phyloP scores from a whole-genome alignment of 2,888 invertebrate species.

The Dasypogon diadema region DNA sequence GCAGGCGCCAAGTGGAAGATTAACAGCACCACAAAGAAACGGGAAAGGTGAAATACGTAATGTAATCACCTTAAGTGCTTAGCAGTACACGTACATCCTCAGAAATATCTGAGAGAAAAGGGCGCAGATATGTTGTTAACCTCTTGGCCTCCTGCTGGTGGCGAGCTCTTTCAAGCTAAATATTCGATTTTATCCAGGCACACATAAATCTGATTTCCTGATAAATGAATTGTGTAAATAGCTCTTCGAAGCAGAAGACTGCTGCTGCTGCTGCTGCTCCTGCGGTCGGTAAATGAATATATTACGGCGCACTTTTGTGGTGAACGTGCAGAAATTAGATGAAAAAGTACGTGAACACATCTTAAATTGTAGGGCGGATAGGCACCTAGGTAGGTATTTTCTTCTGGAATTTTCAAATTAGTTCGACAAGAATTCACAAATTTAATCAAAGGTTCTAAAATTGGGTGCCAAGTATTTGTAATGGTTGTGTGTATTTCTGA shows the following conservation, averaged over 20 bases:
- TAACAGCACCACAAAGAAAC: not conserved
- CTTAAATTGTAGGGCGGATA: not conserved
- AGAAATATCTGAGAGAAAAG: not conserved
- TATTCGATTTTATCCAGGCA: constrained; percentile 21
- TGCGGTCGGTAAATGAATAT: not conserved
- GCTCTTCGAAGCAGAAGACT: constrained; percentile 10
- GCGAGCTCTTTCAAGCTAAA: not conserved
- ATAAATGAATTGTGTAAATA: constrained; percentile 48
- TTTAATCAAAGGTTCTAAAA: not conserved
- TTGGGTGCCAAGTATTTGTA: not conserved
- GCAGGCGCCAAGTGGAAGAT: constrained; percentile 1
- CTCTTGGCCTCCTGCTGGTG: not conserved
- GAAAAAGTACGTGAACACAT: not conserved
- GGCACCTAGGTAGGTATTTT: not conserved
- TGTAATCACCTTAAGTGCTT: constrained; percentile 39
- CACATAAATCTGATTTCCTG: constrained; percentile 47
- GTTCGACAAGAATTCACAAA: not conserved
- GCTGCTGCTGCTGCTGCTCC: not conserved
- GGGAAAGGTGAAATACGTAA: constrained; percentile 38
- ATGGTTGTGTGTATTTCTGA: too few species aligned
- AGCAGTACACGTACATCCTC: not conserved
- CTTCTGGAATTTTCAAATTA: constrained; percentile 24
- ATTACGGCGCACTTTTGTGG: constrained; percentile 1
- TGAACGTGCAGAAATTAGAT: not conserved
- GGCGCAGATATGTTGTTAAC: not conserved